Evolutionary conservation across 53 echinoderm and acorn worm species (phyloP).

Genomic region (Stichopus horrens): DNA sequence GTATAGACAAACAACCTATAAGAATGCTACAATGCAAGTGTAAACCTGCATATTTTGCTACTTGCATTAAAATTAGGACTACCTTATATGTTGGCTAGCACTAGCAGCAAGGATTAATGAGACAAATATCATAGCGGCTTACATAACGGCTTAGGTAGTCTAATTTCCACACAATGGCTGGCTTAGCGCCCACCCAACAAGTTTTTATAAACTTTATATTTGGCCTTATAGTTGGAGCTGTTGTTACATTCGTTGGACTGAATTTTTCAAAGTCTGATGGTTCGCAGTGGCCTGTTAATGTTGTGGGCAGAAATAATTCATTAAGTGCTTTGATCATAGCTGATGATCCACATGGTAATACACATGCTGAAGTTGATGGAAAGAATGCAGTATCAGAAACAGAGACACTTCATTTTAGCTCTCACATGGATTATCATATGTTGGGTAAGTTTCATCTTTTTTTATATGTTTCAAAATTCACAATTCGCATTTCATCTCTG

Average conservation of each 20-base stretch:
- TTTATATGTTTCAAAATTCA: too few relatives aligned
- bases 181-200: conserved; percentile 2
- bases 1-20: too few relatives aligned
- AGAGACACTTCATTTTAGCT: neutral
- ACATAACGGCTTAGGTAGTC: too few relatives aligned
- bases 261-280: conserved; percentile 37
- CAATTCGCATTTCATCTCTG: too few relatives aligned
- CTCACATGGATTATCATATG: conserved; percentile 22
- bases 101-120: too few relatives aligned
- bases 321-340: neutral
- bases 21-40: too few relatives aligned
- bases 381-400: neutral
- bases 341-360: conserved; percentile 32
- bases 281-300: neutral
- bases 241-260: conserved; percentile 53
- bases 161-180: neutral
- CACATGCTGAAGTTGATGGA: conserved; percentile 20
- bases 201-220: conserved; percentile 54
- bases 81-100: too few relatives aligned
- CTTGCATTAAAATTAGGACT: too few relatives aligned
- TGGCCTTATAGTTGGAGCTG: conserved; percentile 59
- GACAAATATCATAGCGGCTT: too few relatives aligned
- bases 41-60: too few relatives aligned
- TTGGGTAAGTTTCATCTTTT: neutral
- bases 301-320: neutral